phyloP scores from a whole-genome alignment of 2,113 vertebrate genomes.

The Seriola dumerili region DNA sequence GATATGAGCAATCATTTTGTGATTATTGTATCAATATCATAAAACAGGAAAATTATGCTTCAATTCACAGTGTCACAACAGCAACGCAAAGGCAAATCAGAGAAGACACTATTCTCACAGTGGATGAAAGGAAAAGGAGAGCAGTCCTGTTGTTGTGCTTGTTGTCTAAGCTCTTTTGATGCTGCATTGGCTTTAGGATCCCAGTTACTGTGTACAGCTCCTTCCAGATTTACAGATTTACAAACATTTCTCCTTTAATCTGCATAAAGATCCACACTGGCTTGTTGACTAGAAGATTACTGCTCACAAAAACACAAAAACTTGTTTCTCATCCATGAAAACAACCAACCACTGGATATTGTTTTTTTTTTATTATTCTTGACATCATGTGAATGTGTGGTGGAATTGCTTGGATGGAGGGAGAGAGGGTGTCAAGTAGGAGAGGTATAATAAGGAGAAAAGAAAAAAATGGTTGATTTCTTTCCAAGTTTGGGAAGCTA shows the following conservation, averaged over 20 bases:
- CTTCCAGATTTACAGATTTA: conserved; percentile 77
- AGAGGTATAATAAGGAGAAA: not conserved
- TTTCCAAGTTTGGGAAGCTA: conserved; percentile 52
- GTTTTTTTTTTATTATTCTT: not conserved
- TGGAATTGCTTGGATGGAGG: not conserved
- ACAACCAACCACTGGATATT: conserved; percentile 26
- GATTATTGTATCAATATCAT: not conserved
- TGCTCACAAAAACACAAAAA: conserved; percentile 56
- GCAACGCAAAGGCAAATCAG: not conserved
- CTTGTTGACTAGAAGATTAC: conserved; percentile 75
- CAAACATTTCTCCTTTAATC: conserved; percentile 72
- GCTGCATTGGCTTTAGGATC: conserved; percentile 61
- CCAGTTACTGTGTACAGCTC: conserved; percentile 63
- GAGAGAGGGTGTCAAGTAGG: not conserved
- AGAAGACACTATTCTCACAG: not conserved
- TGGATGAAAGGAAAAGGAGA: conserved; percentile 32
- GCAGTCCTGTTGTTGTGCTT: conserved; percentile 67
- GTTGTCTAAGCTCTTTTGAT: conserved; percentile 67
- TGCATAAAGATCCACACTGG: conserved; percentile 66
- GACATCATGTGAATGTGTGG: not conserved
- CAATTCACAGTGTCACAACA: not conserved
- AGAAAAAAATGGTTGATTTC: conserved; percentile 3
- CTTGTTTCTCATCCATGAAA: conserved; percentile 36
- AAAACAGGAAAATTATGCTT: not conserved
- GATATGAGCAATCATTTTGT: not conserved